Evolutionary conservation across 2,888 invertebrate genomes (phyloP), one percentile per base, ranked within the genome.

Genomic region (Rotaria macrura): DNA sequence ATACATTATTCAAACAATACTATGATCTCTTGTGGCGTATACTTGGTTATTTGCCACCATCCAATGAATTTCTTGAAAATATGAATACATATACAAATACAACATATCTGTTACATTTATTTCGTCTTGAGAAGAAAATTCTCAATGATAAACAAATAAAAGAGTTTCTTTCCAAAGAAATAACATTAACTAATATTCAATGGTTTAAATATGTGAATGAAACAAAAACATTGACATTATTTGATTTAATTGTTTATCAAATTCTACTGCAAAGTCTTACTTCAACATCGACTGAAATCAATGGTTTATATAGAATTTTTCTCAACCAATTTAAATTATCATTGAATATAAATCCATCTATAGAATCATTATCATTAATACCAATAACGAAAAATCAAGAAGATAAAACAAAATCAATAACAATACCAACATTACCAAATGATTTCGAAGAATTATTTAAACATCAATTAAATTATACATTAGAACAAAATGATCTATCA

Each of bases 41-140:
- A n/a, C 79, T 79, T 43, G 43, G 79, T n/a, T 79, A 14, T n/a
- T 43, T 79, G 25, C 79, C 79, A 43, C 79, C 79, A 79, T 79
- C 79, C 1, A 65, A 6, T 20, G 65, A 65, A 20, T 65, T 65
- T 20, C 34, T 65, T 17, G 65, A 65, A 65, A 65, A 65, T 65
- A 65, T 65, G 65, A 65, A 17, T 34, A 29, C 17, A 6, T 34
- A 65, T 65, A 65, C 17, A 5, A 14, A 65, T 34, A 34, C 65
- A 29, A 65, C 65, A 34, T 20, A 34, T 34, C 20, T 65, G 20
- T 34, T 65, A 20, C 65, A 65, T 65, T 29, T 29, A 5, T 65
- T 65, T 65, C 65, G 65, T 65, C 7, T 65, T 1, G 65, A 65
- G 20, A 65, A 65, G 9, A 65, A 65, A 34, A 20, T 65, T 1